Conservation (phyloP, 2,113 vertebrate species). For the Charadrius vociferus region DNA sequence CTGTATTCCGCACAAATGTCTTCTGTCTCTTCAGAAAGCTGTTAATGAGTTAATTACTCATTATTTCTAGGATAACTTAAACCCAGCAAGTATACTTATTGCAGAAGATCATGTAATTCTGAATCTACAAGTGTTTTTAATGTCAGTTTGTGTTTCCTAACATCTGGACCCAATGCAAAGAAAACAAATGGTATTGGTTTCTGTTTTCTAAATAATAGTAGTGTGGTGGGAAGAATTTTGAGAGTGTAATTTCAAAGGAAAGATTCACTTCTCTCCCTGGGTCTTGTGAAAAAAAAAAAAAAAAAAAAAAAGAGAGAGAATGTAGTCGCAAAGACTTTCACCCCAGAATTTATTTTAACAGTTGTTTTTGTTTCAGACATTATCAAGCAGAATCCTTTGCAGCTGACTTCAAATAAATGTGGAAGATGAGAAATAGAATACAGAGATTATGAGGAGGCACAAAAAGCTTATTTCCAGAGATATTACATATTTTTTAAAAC, state of each 20-base stretch:
- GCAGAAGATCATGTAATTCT: background rate
- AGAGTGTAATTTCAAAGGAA: background rate
- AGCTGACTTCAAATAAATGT: background rate
- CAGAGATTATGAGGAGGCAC: background rate
- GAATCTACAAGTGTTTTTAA: background rate
- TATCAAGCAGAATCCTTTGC: background rate
- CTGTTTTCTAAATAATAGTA: background rate
- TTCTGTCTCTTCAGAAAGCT: background rate
- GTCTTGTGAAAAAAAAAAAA: background rate
- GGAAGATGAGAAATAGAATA: background rate
- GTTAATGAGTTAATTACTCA: background rate
- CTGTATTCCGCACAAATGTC: background rate
- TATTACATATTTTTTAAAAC: background rate
- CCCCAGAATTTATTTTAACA: background rate
- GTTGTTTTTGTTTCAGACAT: background rate
- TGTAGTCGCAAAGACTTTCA: background rate
- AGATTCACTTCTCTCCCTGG: background rate
- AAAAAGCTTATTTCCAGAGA: background rate
- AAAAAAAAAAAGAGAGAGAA: background rate
- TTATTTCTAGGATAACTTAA: background rate
- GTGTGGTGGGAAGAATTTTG: background rate
- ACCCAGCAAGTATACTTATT: background rate
- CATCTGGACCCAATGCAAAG: background rate
- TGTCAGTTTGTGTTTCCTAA: background rate
- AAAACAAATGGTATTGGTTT: background rate